phyloP scores from a whole-genome alignment of 2,888 invertebrate species.

The Halocaridina rubra region DNA sequence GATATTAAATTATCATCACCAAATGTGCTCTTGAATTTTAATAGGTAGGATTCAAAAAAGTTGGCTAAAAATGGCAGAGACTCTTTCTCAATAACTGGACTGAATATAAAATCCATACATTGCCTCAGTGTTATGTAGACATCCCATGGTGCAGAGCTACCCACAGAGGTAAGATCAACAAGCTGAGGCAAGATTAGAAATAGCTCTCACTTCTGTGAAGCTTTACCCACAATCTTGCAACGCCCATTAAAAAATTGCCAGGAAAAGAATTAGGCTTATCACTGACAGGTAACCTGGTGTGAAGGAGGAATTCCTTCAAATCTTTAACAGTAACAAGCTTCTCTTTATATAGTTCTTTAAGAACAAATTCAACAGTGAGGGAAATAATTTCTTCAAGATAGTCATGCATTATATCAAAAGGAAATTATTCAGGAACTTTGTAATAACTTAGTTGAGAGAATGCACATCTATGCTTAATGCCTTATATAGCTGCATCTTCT shows the following conservation, averaged over 20 bases:
- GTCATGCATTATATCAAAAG: neutral
- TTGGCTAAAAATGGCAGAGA: neutral
- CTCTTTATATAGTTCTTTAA: neutral
- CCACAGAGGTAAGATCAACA: neutral
- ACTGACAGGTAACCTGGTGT: constrained; percentile 11
- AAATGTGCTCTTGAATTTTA: neutral
- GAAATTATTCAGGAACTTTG: neutral
- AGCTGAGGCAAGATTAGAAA: neutral
- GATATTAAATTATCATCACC: neutral
- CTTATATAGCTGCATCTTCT: constrained; percentile 13
- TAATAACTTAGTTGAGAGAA: neutral
- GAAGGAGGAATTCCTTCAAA: neutral
- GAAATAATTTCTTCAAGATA: neutral
- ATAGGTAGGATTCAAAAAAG: neutral
- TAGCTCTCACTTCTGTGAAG: neutral
- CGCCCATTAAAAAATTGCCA: neutral
- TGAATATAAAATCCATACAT: neutral
- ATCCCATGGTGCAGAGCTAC: neutral
- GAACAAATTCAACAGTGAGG: neutral
- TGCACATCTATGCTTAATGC: constrained; percentile 6
- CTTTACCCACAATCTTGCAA: neutral
- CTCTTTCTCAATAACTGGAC: neutral
- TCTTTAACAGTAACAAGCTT: constrained; percentile 1
- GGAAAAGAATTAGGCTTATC: neutral
- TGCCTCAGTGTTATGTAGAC: neutral